Conservation (phyloP, 2,113 vertebrate species). For the Budorcas taxicolor region DNA sequence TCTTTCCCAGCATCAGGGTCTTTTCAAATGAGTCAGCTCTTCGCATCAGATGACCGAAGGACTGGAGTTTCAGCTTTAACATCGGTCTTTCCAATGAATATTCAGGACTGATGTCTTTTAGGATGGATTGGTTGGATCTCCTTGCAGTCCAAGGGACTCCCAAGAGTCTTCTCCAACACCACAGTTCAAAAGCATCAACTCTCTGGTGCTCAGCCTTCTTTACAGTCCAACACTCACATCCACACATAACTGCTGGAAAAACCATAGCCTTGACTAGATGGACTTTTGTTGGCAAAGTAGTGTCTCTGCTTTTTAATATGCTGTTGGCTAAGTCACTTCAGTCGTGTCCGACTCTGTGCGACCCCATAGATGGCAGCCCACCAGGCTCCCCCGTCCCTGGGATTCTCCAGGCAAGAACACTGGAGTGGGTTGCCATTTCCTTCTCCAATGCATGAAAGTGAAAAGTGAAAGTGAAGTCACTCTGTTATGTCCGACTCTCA, state of each 20-base stretch:
- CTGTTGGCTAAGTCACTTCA: background rate
- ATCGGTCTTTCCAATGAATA: background rate
- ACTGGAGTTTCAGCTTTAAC: background rate
- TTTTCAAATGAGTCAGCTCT: background rate
- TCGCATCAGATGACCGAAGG: background rate
- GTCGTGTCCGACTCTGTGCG: too few relatives aligned
- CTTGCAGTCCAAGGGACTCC: background rate
- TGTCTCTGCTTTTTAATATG: background rate
- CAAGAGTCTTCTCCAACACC: background rate
- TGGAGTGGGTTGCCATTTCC: too few relatives aligned
- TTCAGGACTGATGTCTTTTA: background rate
- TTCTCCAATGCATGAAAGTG: too few relatives aligned
- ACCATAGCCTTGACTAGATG: background rate
- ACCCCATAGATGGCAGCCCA: too few relatives aligned
- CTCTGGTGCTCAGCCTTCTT: background rate
- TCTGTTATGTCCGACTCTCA: too few relatives aligned
- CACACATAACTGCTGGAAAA: background rate
- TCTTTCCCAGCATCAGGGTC: background rate
- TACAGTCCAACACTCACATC: background rate
- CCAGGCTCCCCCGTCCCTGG: too few relatives aligned
- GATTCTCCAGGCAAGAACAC: too few relatives aligned
- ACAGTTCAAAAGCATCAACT: background rate
- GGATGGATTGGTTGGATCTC: background rate
- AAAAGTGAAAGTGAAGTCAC: too few relatives aligned
- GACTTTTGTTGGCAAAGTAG: background rate